Base-by-base conservation (phyloP, 2,797 vertebrate genomes). In the Huso huso region DNA sequence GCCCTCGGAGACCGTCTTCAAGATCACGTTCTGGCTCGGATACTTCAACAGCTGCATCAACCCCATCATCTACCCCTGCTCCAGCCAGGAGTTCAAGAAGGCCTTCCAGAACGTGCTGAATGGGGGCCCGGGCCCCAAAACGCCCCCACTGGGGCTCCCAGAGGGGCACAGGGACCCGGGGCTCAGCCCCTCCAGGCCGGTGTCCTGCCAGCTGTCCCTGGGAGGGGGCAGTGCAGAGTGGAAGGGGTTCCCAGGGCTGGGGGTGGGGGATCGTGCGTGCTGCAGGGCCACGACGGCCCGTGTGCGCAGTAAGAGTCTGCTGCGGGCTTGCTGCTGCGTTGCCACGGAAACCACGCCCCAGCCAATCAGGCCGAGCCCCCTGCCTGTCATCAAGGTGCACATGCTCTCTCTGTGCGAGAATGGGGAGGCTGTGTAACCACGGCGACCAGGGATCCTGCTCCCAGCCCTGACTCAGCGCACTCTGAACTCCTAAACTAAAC, bases 41-140 rank as follows among this genome's bases (percentile, higher is more conserved):
- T 99, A 99, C 74, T 93, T 98, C 77, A 99, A 99, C 90, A 99
- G 96, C 89, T 99, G 96, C 87, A 97, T 99, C 88, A 99, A 99
- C 79, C 96, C 96, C 71, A 96, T 99, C 72, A 99, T 99, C 84
- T 99, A 98, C 76, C 96, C 95, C 0, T 97, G 95, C 78, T 97
- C 93, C 61, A 98, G 94, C 75, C 92, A 94, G 73, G 96, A 99
- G 86, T 99, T 97, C 75, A 95, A 94, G 84, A 98, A 92, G 84
- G 96, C 96, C 0, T 99, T 99, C 82, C 93, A 96, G 81, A 98
- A 95, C 1, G 88, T 99, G 73, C 84, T 98, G 51, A 86, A 79
- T 65, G 87, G 83, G 79, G 23, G 23, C 23, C 23, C 23, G 23
- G 23, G 23, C 23, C 23, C 0, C 80, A 90, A 0, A 48, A 75